Base-by-base conservation (phyloP, 2,888 invertebrate genomes). In the Fragum whitleyi region DNA sequence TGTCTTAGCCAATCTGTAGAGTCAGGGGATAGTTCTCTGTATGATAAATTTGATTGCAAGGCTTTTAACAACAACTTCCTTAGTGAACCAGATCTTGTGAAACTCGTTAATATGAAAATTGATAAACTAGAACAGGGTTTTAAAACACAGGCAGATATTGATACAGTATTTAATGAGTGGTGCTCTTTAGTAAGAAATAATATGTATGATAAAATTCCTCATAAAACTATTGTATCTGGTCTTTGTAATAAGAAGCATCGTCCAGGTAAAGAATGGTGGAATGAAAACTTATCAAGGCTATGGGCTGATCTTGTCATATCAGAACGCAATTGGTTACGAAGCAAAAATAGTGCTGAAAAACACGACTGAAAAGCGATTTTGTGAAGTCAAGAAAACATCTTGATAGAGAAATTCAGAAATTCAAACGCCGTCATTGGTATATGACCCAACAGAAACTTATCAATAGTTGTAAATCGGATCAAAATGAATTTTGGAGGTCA, bases 361-460 rank as follows among this genome's bases (percentile, higher is more conserved):
- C 14, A 2, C 16, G 47, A 3, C 16, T 47, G 3, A 47, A 47
- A 47, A 47, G n/a, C n/a, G n/a, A n/a, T 3, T 9, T 14, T 71
- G 42, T 65, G 7, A 28, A 47, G 26, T 21, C 23, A 9, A 71
- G 69, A 19, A 79, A 74, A 61, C 14, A 7, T 5, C 53, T 74
- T 70, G 69, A 65, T 55, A 32, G 55, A 19, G 53, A 69, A 62
- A 61, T 68, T n/a, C 79, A 79, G 39, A 57, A 23, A 36, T 23
- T 55, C 5, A 79, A 79, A 26, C 61, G 74, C 1, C 1, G 29
- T 32, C 61, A 79, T n/a, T 74, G 74, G 79, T 67, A 62, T 39
- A 21, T 14, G 23, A 29, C 29, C 51, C 67, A 70, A 62, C 47
- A 62, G 47, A 61, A 71, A 62, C 26, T 71, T 11, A 16, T 59